Evolutionary conservation across 2,888 invertebrate genomes (phyloP).

Genomic region (Electrophaes corylata): DNA sequence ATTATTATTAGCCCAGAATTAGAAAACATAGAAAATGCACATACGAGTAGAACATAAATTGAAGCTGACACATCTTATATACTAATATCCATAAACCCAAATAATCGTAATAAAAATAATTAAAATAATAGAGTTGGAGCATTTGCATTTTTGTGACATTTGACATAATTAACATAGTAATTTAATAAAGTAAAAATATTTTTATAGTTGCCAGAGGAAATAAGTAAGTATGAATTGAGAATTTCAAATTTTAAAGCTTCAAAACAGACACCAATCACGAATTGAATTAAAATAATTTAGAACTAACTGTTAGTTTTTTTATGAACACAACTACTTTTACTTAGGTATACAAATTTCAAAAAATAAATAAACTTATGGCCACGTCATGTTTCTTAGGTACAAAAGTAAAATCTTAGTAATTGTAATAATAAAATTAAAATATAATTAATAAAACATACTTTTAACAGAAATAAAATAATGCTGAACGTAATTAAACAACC

Average conservation of each 20-base stretch:
- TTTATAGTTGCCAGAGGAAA: neutral
- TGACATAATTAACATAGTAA: neutral
- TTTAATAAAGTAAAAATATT: neutral
- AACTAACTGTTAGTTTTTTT: slow-evolving; percentile 55
- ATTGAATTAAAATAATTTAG: neutral
- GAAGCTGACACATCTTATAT: slow-evolving; percentile 11
- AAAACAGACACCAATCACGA: slow-evolving; percentile 31
- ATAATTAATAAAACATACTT: slow-evolving; percentile 32
- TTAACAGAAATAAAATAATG: slow-evolving; percentile 33
- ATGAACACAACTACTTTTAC: slow-evolving; percentile 34
- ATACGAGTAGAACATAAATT: slow-evolving; percentile 13
- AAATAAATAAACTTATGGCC: slow-evolving; percentile 56
- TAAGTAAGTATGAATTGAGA: slow-evolving; percentile 5
- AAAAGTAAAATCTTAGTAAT: slow-evolving; percentile 22
- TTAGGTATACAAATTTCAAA: slow-evolving; percentile 8
- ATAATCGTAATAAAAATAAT: slow-evolving; percentile 16
- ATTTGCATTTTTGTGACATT: slow-evolving; percentile 23
- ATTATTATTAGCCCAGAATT: slow-evolving; percentile 53
- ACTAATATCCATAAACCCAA: slow-evolving; percentile 15
- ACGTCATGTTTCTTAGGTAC: slow-evolving; percentile 54
- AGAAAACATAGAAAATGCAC: slow-evolving; percentile 21
- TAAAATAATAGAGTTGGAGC: slow-evolving; percentile 10
- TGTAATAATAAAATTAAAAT: slow-evolving; percentile 32
- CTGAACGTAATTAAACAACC: slow-evolving; percentile 35
- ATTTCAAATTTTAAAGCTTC: slow-evolving; percentile 22